phyloP scores from a whole-genome alignment of 2,797 vertebrate species.

The Chloroceryle inda region DNA sequence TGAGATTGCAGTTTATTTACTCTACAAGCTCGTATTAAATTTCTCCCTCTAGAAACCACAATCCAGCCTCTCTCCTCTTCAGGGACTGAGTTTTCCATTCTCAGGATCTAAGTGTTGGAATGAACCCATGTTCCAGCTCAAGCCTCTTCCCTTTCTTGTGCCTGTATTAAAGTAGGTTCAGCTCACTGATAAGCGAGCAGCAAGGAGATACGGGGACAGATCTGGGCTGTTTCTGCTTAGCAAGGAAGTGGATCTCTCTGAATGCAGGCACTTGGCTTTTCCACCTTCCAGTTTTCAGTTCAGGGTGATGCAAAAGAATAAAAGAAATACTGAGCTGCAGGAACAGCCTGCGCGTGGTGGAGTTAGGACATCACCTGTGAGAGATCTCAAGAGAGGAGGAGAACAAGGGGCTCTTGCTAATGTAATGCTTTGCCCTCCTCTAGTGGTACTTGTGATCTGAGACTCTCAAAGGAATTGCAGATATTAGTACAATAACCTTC shows the following conservation, averaged over 20 bases:
- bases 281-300: not conserved
- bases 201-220: not conserved
- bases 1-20: slow-evolving; percentile 29
- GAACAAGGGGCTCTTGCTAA: not conserved
- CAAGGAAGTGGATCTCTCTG: not conserved
- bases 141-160: slow-evolving; percentile 5
- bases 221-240: not conserved
- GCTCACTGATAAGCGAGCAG: not conserved
- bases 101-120: not conserved
- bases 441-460: not conserved
- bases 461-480: not conserved
- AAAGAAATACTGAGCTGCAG: not conserved
- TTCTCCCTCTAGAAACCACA: slow-evolving; percentile 57
- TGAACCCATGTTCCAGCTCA: not conserved
- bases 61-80: slow-evolving; percentile 8
- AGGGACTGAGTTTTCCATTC: slow-evolving; percentile 59
- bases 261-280: not conserved
- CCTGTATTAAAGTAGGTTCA: not conserved
- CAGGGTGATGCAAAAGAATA: not conserved
- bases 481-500: not conserved
- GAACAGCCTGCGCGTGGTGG: accelerated
- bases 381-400: not conserved
- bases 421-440: not conserved
- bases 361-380: not conserved
- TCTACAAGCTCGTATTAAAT: slow-evolving; percentile 30